Evolutionary conservation across 2,113 vertebrate genomes (phyloP), one percentile per base, ranked within the genome.

Genomic region (Orientallactaga bullata): DNA sequence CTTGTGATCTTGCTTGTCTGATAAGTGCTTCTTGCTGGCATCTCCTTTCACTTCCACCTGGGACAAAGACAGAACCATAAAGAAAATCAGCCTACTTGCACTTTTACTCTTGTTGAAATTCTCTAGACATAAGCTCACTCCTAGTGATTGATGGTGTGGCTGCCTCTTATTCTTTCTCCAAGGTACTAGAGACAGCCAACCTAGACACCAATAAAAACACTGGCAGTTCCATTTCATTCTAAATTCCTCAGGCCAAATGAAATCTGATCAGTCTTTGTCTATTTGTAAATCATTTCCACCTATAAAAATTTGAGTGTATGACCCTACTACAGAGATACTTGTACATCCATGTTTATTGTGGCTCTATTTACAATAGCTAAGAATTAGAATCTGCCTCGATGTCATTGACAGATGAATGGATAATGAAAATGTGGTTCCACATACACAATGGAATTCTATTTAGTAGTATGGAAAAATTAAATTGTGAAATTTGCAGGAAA

Each of bases 41-140:
- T 94, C 95, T 0, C 3, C 3, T 0, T 82, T 93, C 2, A 3
- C 77, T 9, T 91, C 39, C 72, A 92, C 91, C 98, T 98, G 88
- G 39, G 0, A 0, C 35, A 80, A 65, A 63, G 60, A 89, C 69
- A 94, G 18, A 96, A 65, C 24, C 73, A 55, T 11, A 5, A 78
- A 80, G 26, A 93, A 13, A 51, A 71, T 83, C 60, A 91, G 51
- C 37, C 37, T 82, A 39, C 23, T 0, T 39, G 26, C 24, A 35
- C 21, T 8, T 35, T 21, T 23, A 39, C 11, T 24, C 20, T 60
- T 47, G 8, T 0, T 32, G 39, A 5, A 60, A 37, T n/a, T 39
- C 61, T 39, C 82, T n/a, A 9, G 28, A 21, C 3, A 24, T 30
- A 32, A 28, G 20, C 24, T 88, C 80, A 74, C 28, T 30, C 83